Conservation (phyloP, 1,140 invertebrate genomes). For the Polyergus mexicanus region DNA sequence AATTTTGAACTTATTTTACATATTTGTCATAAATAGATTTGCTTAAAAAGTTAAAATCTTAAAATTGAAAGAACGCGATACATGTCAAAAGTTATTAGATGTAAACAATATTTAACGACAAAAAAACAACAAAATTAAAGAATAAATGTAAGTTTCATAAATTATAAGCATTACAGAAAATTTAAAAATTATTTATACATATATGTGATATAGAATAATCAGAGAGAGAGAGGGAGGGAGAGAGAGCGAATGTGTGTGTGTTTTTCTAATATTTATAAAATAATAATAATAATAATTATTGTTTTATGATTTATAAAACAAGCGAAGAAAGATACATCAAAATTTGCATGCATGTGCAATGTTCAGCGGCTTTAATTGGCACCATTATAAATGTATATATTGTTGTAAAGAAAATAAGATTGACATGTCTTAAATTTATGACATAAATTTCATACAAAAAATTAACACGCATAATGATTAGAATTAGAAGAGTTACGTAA, state of each 20-base stretch:
- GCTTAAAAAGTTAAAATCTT: too few species aligned
- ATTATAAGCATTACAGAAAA: not conserved
- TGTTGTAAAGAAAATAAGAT: not conserved
- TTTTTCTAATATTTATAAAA: not conserved
- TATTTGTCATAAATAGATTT: not conserved
- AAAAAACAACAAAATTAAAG: not conserved
- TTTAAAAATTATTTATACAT: not conserved
- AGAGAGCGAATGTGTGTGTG: too few species aligned
- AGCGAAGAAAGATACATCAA: not conserved
- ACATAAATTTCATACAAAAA: not conserved
- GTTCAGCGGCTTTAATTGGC: not conserved
- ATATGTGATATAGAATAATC: not conserved
- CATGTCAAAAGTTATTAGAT: too few species aligned
- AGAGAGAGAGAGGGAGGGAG: too few species aligned
- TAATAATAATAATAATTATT: too few species aligned
- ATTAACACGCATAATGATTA: slow-evolving; percentile 45
- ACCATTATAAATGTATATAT: slow-evolving; percentile 11
- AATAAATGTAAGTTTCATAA: not conserved
- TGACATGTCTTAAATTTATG: slow-evolving; percentile 10
- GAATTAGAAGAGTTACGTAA: slow-evolving; percentile 78
- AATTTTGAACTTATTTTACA: not conserved
- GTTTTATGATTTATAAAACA: slow-evolving; percentile 16
- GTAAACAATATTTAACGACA: too few species aligned
- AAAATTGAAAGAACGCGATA: too few species aligned
- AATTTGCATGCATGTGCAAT: not conserved